These are phyloP conservation scores for Cepaea nemoralis DNA, from an alignment of 1,140 invertebrate genomes.

Conservation along the genomic window DNA sequence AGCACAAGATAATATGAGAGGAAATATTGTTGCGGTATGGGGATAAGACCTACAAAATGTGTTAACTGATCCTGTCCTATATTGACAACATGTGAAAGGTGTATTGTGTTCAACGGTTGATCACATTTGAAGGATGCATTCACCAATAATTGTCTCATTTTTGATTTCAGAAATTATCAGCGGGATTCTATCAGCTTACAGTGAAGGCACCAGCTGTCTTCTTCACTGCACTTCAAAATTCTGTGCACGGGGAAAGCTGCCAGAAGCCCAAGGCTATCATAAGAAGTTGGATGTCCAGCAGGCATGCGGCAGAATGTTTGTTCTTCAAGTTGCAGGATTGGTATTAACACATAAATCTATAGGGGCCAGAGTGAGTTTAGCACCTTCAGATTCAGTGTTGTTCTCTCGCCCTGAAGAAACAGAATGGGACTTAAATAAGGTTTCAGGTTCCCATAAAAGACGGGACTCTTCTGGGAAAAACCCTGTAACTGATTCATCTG, in stretches of 20 bases:
- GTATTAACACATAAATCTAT: conserved; percentile 50
- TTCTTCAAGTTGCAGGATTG: conserved; percentile 48
- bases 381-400: conserved; percentile 34
- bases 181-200: conserved; percentile 36
- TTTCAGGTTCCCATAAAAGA: too few species aligned
- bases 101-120: too few species aligned
- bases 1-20: too few species aligned
- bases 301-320: conserved; percentile 49
- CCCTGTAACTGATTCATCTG: too few species aligned
- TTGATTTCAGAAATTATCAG: conserved; percentile 37
- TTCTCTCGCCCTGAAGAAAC: conserved; percentile 50
- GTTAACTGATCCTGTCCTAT: too few species aligned
- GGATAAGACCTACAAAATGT: too few species aligned
- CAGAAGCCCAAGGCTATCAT: conserved; percentile 42
- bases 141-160: too few species aligned
- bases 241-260: conserved; percentile 47
- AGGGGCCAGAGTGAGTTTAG: conserved; percentile 47
- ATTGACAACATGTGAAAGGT: too few species aligned
- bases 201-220: conserved; percentile 19
- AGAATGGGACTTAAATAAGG: too few species aligned
- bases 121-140: too few species aligned
- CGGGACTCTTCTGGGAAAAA: too few species aligned
- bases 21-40: too few species aligned
- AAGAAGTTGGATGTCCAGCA: conserved; percentile 44
- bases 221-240: conserved; percentile 59